Evolutionary conservation across 2,797 vertebrate species (phyloP).

Genomic region (Schizothorax lantsangensis): DNA sequence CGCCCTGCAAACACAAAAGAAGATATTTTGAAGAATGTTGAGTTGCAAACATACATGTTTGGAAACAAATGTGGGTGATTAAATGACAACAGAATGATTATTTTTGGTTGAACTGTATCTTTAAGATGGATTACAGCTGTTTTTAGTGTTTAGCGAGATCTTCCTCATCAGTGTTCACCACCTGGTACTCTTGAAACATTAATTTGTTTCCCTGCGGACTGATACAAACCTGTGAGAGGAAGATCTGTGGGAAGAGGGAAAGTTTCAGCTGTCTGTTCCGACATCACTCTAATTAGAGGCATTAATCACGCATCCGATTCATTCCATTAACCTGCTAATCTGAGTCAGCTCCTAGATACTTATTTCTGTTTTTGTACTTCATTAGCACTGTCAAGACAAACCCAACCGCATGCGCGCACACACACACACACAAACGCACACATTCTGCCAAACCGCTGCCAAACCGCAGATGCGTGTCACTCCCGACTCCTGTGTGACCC

Average conservation of each 20-base stretch:
- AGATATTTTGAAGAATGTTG: not conserved
- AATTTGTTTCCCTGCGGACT: not conserved
- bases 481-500: not conserved
- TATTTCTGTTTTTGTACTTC: not conserved
- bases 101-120: not conserved
- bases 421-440: conserved; percentile 46
- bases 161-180: too few relatives aligned
- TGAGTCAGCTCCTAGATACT: conserved; percentile 65
- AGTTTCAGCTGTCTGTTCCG: not conserved
- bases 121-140: not conserved
- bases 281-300: conserved; percentile 25
- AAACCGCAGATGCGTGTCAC: not conserved
- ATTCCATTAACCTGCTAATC: conserved; percentile 40
- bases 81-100: not conserved
- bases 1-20: not conserved
- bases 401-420: conserved; percentile 8
- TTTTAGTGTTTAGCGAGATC: not conserved
- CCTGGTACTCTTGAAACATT: not conserved
- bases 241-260: not conserved
- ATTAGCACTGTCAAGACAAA: conserved; percentile 40
- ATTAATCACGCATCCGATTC: conserved; percentile 40
- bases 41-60: not conserved
- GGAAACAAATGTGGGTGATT: not conserved
- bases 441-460: not conserved
- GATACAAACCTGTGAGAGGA: not conserved